Evolutionary conservation across 2,113 vertebrate species (phyloP), one percentile per base, ranked within the genome.

Genomic region (Prionailurus viverrinus): DNA sequence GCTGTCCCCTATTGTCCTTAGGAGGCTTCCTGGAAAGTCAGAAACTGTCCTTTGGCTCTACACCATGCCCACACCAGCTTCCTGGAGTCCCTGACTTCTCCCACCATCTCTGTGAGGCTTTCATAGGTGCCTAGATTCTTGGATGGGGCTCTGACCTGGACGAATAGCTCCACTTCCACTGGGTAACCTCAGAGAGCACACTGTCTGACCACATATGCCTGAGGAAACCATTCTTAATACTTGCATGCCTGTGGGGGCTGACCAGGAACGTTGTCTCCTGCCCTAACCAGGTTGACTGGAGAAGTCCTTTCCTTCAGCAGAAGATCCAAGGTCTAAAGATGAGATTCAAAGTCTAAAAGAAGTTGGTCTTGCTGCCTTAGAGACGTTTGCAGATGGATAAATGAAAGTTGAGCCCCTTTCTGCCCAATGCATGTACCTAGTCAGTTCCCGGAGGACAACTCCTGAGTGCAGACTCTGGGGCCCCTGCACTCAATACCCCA

Each of bases 161-260:
- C 6, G 55, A 69, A 12, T 1, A 12, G 51, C 69, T 80, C 51
- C 27, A 6, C 25, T 36, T 45, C 41, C 51, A 4, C 5, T 7
- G 81, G 27, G 27, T 12, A 21, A 29, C 55, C 11, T 61, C 48
- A 73, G 61, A 53, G 39, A 85, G 58, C 18, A 69, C 12, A 48
- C 25, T 3, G 16, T 31, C 12, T 19, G 7, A 31, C 4, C 4
- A n/a, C 33, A 15, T 0, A 8, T 6, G 33, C 39, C 39, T 15
- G 1, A 1, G 9, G 6, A 29, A 65, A 21, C 9, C 25, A n/a
- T 27, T 81, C 58, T 71, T 1, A 11, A 25, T 33, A n/a, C 2
- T 45, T 86, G 6, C 8, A 13, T 23, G 27, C 3, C 18, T 1
- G 1, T 69, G 21, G 8, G 55, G 41, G 51, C 33, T 6, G 27